Evolutionary conservation across 2,888 invertebrate genomes (phyloP), one percentile per base, ranked within the genome.

Genomic region (Leptarthrus brevirostris): DNA sequence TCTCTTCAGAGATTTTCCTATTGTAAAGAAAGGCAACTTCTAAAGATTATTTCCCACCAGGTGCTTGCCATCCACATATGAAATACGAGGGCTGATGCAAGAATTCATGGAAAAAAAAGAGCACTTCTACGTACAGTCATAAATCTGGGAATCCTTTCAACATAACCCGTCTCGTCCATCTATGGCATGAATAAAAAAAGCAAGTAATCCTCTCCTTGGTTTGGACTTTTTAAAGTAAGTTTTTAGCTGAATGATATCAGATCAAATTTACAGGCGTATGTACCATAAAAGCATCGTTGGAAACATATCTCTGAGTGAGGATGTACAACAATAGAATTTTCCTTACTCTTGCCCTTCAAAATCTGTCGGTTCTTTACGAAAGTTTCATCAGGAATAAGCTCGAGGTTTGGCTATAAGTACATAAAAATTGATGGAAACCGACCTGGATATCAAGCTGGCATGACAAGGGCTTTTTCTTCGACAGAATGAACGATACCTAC

Each of bases 81-180:
- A 18, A 61, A 20, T 22, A 40, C 18, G 40, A 30, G 61, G 40
- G 40, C 36, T 61, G 47, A 66, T 47, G 47, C 47, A 44, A 18
- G 24, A 26, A 47, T 47, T 44, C 47, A 12, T 47, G 26, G 66
- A 47, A 49, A 66, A 44, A 47, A 26, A n/a, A 26, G 26, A 66
- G 49, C 66, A 49, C 26, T 47, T 66, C 49, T 66, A 49, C 16
- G 14, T 49, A 22, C 49, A 24, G 26, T 66, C 66, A 66, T 66
- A 66, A 66, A 66, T 66, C 66, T 66, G 66, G 20, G 66, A 66
- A 66, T 66, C 66, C 66, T 66, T 66, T 66, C 49, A 6, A 30
- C 8, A 66, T 14, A n/a, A n/a, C n/a, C n/a, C n/a, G n/a, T n/a
- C n/a, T n/a, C n/a, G n/a, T 36, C 47, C 47, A 44, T 44, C 30